Percentiles rank a stretch among this genome's conserved stretches.
phyloP scores from a whole-genome alignment of 2,888 invertebrate genomes.

The Cheilosia variabilis region DNA sequence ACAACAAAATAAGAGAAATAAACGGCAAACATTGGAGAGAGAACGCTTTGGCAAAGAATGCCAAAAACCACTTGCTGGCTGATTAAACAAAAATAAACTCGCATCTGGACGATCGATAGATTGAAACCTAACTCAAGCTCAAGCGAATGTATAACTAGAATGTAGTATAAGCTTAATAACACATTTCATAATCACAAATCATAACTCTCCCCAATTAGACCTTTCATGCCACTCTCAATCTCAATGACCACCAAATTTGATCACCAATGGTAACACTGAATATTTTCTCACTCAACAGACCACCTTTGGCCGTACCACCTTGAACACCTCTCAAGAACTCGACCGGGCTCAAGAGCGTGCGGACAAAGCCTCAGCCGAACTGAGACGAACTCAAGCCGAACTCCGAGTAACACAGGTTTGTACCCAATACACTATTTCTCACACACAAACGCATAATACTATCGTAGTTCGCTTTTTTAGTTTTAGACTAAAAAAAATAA shows the following conservation, averaged over 20 bases:
- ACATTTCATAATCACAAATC: neutral
- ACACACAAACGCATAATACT: constrained; percentile 44
- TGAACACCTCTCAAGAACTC: constrained; percentile 92
- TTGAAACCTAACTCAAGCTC: neutral
- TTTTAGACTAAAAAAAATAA: constrained; percentile 55
- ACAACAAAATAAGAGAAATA: too few relatives aligned
- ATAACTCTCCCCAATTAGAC: constrained; percentile 1
- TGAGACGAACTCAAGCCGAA: constrained; percentile 94
- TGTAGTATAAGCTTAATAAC: neutral
- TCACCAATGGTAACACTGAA: constrained; percentile 63
- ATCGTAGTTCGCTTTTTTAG: constrained; percentile 69
- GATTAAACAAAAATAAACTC: too few relatives aligned
- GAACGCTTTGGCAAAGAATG: too few relatives aligned
- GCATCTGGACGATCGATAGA: too few relatives aligned
- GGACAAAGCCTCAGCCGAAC: constrained; percentile 92
- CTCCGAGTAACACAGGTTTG: constrained; percentile 92
- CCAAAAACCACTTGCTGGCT: too few relatives aligned
- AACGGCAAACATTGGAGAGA: too few relatives aligned
- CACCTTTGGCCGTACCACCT: constrained; percentile 91
- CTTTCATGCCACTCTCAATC: neutral
- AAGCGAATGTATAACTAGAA: neutral
- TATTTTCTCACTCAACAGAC: constrained; percentile 82
- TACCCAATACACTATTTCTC: constrained; percentile 14
- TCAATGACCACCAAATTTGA: neutral
- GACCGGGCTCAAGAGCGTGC: constrained; percentile 93